Conservation (phyloP, 2,888 invertebrate species). For the Microchrysa polita region DNA sequence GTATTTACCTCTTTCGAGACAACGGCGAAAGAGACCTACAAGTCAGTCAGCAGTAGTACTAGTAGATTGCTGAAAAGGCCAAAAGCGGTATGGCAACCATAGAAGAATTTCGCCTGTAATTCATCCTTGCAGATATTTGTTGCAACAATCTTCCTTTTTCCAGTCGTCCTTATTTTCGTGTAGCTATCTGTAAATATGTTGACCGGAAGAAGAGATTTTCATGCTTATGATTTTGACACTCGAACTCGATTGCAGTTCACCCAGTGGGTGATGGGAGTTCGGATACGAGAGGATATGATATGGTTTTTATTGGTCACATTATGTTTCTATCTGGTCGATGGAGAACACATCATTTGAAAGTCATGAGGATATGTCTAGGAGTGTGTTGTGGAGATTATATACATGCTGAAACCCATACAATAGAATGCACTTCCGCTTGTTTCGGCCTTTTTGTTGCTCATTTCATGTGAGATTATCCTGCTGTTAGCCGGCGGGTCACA, state of each 20-base stretch:
- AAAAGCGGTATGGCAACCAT: neutral
- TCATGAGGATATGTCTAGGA: constrained; percentile 7
- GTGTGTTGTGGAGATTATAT: neutral
- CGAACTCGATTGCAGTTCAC: neutral
- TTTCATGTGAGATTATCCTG: neutral
- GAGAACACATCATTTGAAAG: constrained; percentile 14
- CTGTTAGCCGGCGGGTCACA: neutral
- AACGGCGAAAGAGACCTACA: no score
- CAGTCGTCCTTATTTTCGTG: no score
- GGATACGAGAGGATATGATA: neutral
- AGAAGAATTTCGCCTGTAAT: neutral
- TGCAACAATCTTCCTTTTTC: neutral
- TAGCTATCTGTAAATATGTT: neutral
- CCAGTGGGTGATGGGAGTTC: neutral
- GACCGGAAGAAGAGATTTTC: neutral
- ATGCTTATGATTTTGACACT: neutral
- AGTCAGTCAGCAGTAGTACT: no score
- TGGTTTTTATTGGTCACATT: neutral
- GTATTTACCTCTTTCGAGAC: neutral
- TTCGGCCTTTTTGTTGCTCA: no score
- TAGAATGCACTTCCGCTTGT: neutral
- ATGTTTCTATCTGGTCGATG: neutral
- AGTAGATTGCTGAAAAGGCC: neutral
- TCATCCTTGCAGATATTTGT: constrained; percentile 23
- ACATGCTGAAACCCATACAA: neutral